Percentiles rank a stretch among this genome's conserved stretches.
These are phyloP conservation scores for Caenorhabditis latens DNA, from an alignment of 1,140 invertebrate genomes.

Conservation along the genomic window DNA sequence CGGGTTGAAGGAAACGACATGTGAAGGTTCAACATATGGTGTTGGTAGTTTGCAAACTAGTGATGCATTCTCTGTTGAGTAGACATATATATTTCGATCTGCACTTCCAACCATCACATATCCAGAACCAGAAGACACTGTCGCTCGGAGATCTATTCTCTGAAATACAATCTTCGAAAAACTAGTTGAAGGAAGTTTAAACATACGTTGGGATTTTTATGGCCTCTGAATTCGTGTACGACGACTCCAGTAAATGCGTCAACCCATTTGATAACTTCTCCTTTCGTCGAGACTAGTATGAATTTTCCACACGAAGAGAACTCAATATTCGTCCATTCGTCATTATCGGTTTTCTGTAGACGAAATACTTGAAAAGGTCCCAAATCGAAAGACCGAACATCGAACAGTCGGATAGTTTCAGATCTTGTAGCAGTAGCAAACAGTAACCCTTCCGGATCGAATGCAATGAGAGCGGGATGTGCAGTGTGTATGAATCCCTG, in stretches of 20 bases:
- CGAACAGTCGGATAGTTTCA: conserved; percentile 95
- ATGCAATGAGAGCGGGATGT: conserved; percentile 89
- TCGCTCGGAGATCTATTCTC: conserved; percentile 53
- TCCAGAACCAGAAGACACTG: conserved; percentile 70
- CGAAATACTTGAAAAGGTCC: conserved; percentile 72
- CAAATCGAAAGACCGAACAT: conserved; percentile 94
- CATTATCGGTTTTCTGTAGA: conserved; percentile 5
- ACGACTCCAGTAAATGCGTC: neutral
- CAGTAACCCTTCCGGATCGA: conserved; percentile 97
- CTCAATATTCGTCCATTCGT: conserved; percentile 26
- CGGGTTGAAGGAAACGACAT: conserved; percentile 97
- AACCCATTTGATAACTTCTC: neutral
- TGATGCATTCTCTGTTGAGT: conserved; percentile 88
- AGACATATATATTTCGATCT: conserved; percentile 92
- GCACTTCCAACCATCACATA: conserved; percentile 84
- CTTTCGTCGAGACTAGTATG: conserved; percentile 17
- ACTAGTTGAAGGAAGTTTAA: too few species aligned
- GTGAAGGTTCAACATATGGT: conserved; percentile 91
- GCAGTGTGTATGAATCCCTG: neutral
- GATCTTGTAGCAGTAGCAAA: conserved; percentile 98
- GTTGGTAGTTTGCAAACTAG: conserved; percentile 7
- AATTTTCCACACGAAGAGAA: conserved; percentile 35
- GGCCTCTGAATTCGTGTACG: neutral
- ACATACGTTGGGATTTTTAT: neutral
- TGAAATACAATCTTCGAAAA: conserved; percentile 77